A percentile compares a stretch with the other conserved stretches of the same genome.
Evolutionary conservation across 2,888 invertebrate genomes (phyloP).

Genomic region (Euproctis similis): DNA sequence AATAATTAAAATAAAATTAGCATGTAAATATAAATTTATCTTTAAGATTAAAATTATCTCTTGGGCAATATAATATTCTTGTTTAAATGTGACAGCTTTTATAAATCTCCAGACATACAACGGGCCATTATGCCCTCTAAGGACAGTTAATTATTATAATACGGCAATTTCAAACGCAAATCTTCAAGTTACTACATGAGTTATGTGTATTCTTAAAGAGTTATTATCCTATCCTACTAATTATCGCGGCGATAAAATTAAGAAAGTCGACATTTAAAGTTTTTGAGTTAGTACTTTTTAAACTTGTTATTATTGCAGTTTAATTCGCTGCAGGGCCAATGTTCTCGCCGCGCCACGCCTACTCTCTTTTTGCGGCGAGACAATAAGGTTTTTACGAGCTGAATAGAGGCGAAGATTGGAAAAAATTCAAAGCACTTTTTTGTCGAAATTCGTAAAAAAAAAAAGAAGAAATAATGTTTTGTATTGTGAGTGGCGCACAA

Average conservation of each 20-base stretch:
- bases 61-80: constrained; percentile 12
- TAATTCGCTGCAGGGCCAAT: constrained; percentile 30
- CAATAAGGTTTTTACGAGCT: constrained; percentile 64
- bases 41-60: background rate
- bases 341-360: constrained; percentile 34
- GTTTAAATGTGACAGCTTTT: constrained; percentile 28
- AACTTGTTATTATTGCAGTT: constrained; percentile 41
- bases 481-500: constrained; percentile 72
- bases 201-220: constrained; percentile 67
- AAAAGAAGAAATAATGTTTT: too few relatives aligned
- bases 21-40: background rate
- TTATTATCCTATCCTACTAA: constrained; percentile 58
- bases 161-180: constrained; percentile 66
- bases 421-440: constrained; percentile 73
- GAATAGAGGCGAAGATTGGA: constrained; percentile 72
- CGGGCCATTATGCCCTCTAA: constrained; percentile 59
- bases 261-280: constrained; percentile 45
- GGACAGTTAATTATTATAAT: constrained; percentile 72
- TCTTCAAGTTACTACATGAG: constrained; percentile 63
- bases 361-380: constrained; percentile 51
- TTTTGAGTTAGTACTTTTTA: constrained; percentile 46
- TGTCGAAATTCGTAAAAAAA: constrained; percentile 71
- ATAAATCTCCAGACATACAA: constrained; percentile 53
- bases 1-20: background rate
- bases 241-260: constrained; percentile 65